phyloP scores from a whole-genome alignment of 2,113 vertebrate genomes.

The Pangasianodon hypophthalmus region DNA sequence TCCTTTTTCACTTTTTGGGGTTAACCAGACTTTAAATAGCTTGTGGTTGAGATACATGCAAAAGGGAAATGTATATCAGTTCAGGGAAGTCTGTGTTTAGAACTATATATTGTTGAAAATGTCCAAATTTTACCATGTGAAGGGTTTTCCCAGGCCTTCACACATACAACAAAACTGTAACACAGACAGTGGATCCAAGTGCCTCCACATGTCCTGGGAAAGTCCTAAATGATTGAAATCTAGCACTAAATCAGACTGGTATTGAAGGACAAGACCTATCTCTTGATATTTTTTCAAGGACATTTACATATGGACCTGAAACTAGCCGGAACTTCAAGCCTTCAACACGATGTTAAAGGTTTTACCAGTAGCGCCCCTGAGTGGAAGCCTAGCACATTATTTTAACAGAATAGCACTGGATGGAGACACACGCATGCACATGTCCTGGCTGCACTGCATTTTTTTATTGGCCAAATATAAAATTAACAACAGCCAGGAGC shows the following conservation, averaged over 20 bases:
- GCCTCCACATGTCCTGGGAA: background rate
- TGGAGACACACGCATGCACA: constrained; percentile 40
- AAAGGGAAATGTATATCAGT: no score
- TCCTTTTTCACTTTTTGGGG: background rate
- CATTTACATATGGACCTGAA: background rate
- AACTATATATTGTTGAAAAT: background rate
- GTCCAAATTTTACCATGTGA: background rate
- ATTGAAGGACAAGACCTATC: background rate
- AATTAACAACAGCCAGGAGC: constrained; percentile 90
- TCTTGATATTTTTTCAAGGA: background rate
- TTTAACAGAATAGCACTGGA: background rate
- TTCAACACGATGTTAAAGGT: background rate
- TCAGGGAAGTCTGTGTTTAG: background rate
- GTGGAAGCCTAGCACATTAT: constrained; percentile 4
- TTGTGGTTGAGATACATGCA: background rate
- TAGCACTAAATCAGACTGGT: background rate
- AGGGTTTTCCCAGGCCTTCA: background rate
- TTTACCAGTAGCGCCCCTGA: constrained; percentile 5
- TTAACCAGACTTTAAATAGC: no score
- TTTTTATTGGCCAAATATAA: constrained; percentile 95
- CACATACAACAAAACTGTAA: background rate
- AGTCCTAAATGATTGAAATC: background rate
- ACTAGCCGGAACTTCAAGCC: background rate
- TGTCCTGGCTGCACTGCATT: constrained; percentile 75
- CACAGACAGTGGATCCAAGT: background rate